Conservation (phyloP, 2,888 invertebrate genomes). For the Cacoxenus indagator region DNA sequence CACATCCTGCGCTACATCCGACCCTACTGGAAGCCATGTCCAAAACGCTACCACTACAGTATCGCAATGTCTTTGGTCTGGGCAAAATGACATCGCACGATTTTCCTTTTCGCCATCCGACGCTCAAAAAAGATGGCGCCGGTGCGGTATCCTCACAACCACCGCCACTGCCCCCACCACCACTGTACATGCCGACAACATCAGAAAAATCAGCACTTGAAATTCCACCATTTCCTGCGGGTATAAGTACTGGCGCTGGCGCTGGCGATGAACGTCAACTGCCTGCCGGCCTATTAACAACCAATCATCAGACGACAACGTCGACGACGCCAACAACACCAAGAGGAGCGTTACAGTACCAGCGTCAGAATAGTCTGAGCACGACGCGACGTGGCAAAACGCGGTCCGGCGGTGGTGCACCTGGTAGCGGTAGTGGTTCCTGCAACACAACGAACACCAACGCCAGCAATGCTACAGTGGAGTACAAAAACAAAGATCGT, state of each 20-base stretch:
- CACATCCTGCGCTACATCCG: constrained; percentile 75
- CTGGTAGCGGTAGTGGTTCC: constrained; percentile 19
- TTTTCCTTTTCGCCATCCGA: constrained; percentile 75
- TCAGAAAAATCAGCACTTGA: constrained; percentile 8
- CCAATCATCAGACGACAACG: constrained; percentile 12
- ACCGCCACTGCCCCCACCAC: not conserved
- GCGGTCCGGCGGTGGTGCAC: constrained; percentile 66
- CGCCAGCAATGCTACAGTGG: constrained; percentile 69
- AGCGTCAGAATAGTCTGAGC: constrained; percentile 45
- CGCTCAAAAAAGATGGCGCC: constrained; percentile 51
- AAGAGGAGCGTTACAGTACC: constrained; percentile 29
- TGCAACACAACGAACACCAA: constrained; percentile 53
- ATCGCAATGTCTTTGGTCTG: constrained; percentile 72
- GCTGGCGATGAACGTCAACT: not conserved
- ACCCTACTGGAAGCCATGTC: constrained; percentile 81
- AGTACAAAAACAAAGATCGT: constrained; percentile 81
- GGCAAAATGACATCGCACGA: constrained; percentile 70
- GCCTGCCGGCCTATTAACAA: constrained; percentile 25
- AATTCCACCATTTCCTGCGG: constrained; percentile 30
- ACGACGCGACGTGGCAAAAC: constrained; percentile 42
- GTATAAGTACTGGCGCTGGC: constrained; percentile 31
- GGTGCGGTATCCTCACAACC: constrained; percentile 32
- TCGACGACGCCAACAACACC: not conserved
- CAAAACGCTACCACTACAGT: constrained; percentile 75
- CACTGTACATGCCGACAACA: constrained; percentile 17